Percentiles rank a stretch among this genome's conserved stretches.
Conservation (phyloP, 2,113 vertebrate genomes). For the Rhegmatorhina hoffmannsi region DNA sequence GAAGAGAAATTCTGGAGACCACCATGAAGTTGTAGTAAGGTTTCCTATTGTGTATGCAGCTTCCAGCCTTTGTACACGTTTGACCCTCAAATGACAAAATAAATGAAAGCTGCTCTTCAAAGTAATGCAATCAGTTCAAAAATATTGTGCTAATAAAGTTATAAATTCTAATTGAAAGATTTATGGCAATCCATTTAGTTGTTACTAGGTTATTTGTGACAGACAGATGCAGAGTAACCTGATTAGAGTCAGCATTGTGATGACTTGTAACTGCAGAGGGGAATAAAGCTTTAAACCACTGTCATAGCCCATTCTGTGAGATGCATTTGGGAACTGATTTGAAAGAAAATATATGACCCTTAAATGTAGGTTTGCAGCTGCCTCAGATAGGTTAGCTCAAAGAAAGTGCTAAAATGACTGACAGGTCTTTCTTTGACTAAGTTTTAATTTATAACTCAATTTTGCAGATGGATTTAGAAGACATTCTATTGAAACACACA, state of each 20-base stretch:
- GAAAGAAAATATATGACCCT: slow-evolving; percentile 60
- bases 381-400: slow-evolving; percentile 9
- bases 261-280: slow-evolving; percentile 78
- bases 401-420: slow-evolving; percentile 31
- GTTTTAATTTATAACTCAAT: slow-evolving; percentile 62
- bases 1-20: neutral
- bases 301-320: slow-evolving; percentile 69
- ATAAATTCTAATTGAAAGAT: slow-evolving; percentile 88
- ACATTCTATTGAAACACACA: neutral
- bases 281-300: slow-evolving; percentile 74
- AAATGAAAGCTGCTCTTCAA: slow-evolving; percentile 84
- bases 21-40: neutral
- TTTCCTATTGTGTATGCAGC: slow-evolving; percentile 62
- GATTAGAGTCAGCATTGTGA: slow-evolving; percentile 80
- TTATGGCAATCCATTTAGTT: slow-evolving; percentile 83
- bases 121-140: slow-evolving; percentile 86
- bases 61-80: slow-evolving; percentile 70
- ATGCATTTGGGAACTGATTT: slow-evolving; percentile 70
- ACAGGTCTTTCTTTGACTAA: neutral
- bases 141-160: slow-evolving; percentile 89
- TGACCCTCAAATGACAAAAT: slow-evolving; percentile 83
- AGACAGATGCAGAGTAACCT: slow-evolving; percentile 83
- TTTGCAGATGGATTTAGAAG: slow-evolving; percentile 34
- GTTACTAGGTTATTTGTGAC: slow-evolving; percentile 88
- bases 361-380: slow-evolving; percentile 62